phyloP scores from a whole-genome alignment of 1,140 invertebrate genomes.

The Pteromalus puparum region DNA sequence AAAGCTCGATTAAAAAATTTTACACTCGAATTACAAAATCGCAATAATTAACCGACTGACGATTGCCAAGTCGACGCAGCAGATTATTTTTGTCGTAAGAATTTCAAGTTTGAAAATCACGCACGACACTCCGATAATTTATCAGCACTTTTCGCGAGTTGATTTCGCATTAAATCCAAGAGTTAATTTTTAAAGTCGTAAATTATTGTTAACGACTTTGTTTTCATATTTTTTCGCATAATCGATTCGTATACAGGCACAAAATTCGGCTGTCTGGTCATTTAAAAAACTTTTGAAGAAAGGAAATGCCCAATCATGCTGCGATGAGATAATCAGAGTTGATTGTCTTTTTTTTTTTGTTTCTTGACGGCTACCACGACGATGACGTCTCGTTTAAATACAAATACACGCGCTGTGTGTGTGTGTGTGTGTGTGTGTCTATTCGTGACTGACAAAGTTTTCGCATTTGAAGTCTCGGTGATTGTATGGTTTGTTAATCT shows the following conservation, averaged over 20 bases:
- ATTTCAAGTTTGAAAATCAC: no score
- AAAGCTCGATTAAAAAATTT: no score
- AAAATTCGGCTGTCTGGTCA: neutral
- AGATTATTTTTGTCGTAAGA: no score
- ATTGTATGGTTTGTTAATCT: neutral
- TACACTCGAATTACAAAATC: no score
- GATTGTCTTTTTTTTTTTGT: neutral
- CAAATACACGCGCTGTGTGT: neutral
- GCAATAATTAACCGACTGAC: no score
- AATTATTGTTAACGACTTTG: no score
- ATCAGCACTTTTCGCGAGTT: no score
- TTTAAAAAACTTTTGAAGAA: neutral
- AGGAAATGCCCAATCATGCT: neutral
- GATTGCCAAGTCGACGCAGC: no score
- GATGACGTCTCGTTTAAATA: conserved; percentile 3
- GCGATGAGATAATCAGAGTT: neutral
- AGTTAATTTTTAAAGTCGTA: no score
- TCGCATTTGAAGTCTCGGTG: neutral
- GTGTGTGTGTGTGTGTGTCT: no score
- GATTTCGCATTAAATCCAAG: no score
- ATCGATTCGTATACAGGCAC: neutral
- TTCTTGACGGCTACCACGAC: neutral
- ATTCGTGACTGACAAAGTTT: conserved; percentile 6
- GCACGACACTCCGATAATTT: no score
- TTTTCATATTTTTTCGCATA: neutral